Evolutionary conservation across 2,888 invertebrate genomes (phyloP).

Genomic region (Ariolimax columbianus): DNA sequence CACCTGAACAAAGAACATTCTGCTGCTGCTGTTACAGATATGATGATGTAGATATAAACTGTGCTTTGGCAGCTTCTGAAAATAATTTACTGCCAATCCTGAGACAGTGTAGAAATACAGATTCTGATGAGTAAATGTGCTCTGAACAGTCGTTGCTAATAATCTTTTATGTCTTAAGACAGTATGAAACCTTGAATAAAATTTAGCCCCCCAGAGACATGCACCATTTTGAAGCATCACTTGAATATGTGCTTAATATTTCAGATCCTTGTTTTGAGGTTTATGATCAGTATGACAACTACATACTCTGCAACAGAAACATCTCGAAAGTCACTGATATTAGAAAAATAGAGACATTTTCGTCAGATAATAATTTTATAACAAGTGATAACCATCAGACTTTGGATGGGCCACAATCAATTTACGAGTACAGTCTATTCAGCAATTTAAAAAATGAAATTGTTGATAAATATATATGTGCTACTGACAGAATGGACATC

Average conservation of each 20-base stretch:
- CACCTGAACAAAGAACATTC: constrained; percentile 17
- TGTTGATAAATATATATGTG: too few relatives aligned
- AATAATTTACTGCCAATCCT: not conserved
- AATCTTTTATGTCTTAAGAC: not conserved
- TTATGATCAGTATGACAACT: not conserved
- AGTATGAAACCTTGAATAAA: not conserved
- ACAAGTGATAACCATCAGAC: too few relatives aligned
- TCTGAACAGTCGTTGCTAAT: not conserved
- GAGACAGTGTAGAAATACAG: not conserved
- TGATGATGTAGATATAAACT: not conserved
- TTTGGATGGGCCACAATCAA: too few relatives aligned
- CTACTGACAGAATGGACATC: too few relatives aligned
- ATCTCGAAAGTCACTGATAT: not conserved
- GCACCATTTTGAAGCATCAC: not conserved
- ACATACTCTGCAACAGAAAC: not conserved
- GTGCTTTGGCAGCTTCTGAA: not conserved
- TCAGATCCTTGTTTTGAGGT: not conserved
- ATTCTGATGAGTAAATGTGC: not conserved
- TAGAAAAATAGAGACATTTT: not conserved
- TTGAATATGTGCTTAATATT: not conserved
- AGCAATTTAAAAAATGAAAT: too few relatives aligned
- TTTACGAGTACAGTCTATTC: too few relatives aligned
- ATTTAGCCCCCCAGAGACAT: not conserved
- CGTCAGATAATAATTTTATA: too few relatives aligned
- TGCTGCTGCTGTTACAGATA: not conserved